A percentile compares a stretch with the other conserved stretches of the same genome.
Conservation (phyloP, 2,797 vertebrate species). For the Crypturellus tataupa region DNA sequence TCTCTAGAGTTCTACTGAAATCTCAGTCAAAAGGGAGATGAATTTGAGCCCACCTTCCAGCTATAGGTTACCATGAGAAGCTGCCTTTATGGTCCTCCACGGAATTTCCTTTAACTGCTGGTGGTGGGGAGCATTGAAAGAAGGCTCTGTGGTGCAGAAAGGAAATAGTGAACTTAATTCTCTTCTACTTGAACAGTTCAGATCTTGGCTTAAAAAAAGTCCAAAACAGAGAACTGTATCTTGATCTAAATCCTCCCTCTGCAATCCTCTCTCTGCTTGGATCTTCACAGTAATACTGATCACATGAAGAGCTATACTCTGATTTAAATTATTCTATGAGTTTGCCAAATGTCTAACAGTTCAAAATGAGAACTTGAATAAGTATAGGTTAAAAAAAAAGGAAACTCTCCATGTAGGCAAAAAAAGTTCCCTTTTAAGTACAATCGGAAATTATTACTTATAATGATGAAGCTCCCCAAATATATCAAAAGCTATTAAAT, state of each 20-base stretch:
- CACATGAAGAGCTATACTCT: not conserved
- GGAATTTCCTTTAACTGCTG: not conserved
- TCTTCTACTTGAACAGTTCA: not conserved
- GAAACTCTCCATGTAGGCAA: not conserved
- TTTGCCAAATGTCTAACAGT: not conserved
- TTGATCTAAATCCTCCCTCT: not conserved
- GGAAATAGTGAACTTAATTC: not conserved
- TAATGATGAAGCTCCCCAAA: not conserved
- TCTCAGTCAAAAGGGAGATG: not conserved
- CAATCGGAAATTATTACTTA: not conserved
- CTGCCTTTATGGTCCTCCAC: not conserved
- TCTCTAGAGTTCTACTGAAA: not conserved
- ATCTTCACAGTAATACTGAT: not conserved
- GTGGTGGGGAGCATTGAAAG: not conserved
- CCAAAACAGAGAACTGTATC: not conserved
- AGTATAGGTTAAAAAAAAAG: not conserved
- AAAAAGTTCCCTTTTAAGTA: not conserved
- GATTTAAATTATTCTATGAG: not conserved
- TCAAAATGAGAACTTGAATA: not conserved
- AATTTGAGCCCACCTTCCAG: not conserved
- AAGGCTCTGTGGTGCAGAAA: not conserved
- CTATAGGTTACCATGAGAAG: not conserved
- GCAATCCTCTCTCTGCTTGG: not conserved
- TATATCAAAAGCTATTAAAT: not conserved
- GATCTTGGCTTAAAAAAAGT: conserved; percentile 14